These are phyloP conservation scores for Cichladusa arquata DNA, from an alignment of 2,113 vertebrate genomes.

Conservation along the genomic window DNA sequence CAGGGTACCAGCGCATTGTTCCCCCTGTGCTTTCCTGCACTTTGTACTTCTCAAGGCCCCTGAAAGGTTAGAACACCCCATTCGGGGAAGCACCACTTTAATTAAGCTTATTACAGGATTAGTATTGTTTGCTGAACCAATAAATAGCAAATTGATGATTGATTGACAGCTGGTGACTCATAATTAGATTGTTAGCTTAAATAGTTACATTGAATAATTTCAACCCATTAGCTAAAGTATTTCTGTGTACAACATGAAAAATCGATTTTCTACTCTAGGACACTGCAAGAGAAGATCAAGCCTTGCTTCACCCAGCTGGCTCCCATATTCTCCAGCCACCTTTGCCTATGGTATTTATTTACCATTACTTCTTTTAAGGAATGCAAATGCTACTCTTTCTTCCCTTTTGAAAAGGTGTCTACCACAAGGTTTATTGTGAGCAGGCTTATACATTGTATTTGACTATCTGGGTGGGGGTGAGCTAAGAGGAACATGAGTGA, in stretches of 20 bases:
- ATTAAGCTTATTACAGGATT: neutral
- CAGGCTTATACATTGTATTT: neutral
- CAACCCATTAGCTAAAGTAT: neutral
- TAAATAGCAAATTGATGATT: neutral
- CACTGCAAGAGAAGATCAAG: neutral
- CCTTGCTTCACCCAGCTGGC: neutral
- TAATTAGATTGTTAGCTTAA: neutral
- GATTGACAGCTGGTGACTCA: neutral
- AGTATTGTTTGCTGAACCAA: neutral
- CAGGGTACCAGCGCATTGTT: accelerated
- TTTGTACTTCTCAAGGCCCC: neutral
- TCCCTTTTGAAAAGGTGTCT: neutral
- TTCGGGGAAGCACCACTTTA: neutral
- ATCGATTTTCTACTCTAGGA: neutral
- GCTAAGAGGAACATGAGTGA: neutral
- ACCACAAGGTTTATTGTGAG: neutral
- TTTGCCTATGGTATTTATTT: neutral
- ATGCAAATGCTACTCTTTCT: neutral
- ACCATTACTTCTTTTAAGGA: neutral
- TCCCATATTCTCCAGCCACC: neutral
- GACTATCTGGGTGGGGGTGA: neutral
- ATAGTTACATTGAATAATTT: neutral
- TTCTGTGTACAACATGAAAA: neutral
- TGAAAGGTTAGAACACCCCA: accelerated
- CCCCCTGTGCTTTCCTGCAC: neutral